Conservation (phyloP, 2,113 vertebrate species). For the Prolemur simus region DNA sequence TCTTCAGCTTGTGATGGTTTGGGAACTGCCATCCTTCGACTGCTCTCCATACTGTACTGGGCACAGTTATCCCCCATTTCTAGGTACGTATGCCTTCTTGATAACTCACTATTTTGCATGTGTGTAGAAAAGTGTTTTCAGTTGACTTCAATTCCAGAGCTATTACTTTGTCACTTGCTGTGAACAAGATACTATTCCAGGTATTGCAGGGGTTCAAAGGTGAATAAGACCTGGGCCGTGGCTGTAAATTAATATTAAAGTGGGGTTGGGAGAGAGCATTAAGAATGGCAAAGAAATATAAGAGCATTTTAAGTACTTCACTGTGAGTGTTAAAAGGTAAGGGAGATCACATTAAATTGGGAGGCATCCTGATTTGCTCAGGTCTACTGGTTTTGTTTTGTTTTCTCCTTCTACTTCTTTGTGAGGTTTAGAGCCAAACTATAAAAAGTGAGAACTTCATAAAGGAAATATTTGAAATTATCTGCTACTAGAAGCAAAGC, state of each 20-base stretch:
- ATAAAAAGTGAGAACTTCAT: conserved; percentile 9
- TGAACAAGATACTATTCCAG: not conserved
- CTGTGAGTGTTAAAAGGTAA: not conserved
- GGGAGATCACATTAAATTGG: not conserved
- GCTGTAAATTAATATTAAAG: not conserved
- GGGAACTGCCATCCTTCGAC: not conserved
- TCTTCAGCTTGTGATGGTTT: not conserved
- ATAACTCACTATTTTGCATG: not conserved
- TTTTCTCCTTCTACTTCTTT: not conserved
- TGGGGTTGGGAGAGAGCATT: not conserved
- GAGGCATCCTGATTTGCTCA: not conserved
- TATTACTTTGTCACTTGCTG: not conserved
- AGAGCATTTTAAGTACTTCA: not conserved
- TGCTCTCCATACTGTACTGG: not conserved
- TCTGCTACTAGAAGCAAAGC: not conserved
- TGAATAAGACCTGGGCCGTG: not conserved
- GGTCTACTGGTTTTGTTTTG: not conserved
- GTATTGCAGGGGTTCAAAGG: not conserved
- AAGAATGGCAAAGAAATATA: not conserved
- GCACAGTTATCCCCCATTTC: not conserved
- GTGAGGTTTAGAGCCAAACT: not conserved
- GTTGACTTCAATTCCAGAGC: not conserved
- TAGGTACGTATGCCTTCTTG: not conserved
- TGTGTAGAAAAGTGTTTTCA: not conserved
- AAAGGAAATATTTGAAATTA: conserved; percentile 23